Percentiles rank a stretch among this genome's conserved stretches.
These are phyloP conservation scores for Xylota segnis DNA, from an alignment of 2,888 invertebrate genomes.

Conservation along the genomic window DNA sequence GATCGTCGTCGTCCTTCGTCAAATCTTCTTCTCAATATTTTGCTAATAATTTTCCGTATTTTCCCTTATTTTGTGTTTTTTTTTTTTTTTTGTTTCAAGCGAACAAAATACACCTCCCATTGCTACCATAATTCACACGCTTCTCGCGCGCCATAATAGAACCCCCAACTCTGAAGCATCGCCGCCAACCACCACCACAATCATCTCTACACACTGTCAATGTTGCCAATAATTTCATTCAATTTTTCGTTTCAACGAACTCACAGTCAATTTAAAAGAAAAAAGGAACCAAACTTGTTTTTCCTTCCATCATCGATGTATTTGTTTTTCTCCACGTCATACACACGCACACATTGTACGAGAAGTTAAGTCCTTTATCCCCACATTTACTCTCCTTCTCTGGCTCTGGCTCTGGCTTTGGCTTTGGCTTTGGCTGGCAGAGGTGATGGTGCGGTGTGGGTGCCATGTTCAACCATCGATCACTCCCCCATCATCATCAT, in stretches of 20 bases:
- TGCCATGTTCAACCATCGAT: conserved; percentile 65
- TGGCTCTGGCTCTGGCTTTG: neutral
- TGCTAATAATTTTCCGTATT: conserved; percentile 66
- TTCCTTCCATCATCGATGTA: conserved; percentile 65
- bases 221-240: conserved; percentile 77
- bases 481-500: conserved; percentile 75
- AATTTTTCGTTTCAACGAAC: conserved; percentile 75
- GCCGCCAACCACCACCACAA: conserved; percentile 23
- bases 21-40: conserved; percentile 69
- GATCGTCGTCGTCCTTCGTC: conserved; percentile 9
- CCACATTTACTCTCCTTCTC: conserved; percentile 25
- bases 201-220: conserved; percentile 68
- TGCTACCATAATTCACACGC: conserved; percentile 62
- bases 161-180: conserved; percentile 12
- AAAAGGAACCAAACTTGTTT: conserved; percentile 57
- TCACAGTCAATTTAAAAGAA: conserved; percentile 69
- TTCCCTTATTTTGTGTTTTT: conserved; percentile 22
- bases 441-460: conserved; percentile 26
- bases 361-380: conserved; percentile 68
- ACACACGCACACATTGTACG: conserved; percentile 40
- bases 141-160: conserved; percentile 26
- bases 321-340: conserved; percentile 51
- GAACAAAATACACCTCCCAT: conserved; percentile 6
- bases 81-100: conserved; percentile 43
- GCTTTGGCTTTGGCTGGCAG: neutral